Conservation (phyloP, 2,113 vertebrate species). For the Macrotus californicus region DNA sequence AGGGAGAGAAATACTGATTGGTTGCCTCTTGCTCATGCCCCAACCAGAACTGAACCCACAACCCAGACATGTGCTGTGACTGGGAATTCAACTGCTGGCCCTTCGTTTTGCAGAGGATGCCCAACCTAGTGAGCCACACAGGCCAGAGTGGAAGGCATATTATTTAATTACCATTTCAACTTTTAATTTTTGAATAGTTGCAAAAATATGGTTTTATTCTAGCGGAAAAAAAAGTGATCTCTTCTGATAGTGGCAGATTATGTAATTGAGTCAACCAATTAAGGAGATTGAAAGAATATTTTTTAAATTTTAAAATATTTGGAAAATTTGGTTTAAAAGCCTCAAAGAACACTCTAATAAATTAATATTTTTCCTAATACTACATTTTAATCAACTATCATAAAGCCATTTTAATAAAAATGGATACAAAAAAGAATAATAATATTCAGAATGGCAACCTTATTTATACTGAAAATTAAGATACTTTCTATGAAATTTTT, state of each 20-base stretch:
- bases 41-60: too few species aligned
- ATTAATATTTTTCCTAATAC: not conserved
- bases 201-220: not conserved
- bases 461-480: not conserved
- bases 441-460: not conserved
- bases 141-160: not conserved
- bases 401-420: not conserved
- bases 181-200: not conserved
- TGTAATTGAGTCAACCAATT: not conserved
- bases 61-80: too few species aligned
- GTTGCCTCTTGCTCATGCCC: too few species aligned
- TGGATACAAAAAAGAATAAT: not conserved
- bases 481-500: not conserved
- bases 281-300: not conserved
- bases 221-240: not conserved
- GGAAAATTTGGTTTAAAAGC: not conserved
- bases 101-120: too few species aligned
- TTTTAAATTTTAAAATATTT: not conserved
- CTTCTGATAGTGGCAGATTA: not conserved
- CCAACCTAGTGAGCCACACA: too few species aligned
- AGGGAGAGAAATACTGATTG: too few species aligned
- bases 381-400: not conserved
- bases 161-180: not conserved
- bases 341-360: not conserved
- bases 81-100: too few species aligned